Conservation (phyloP, 2,113 vertebrate genomes). For the Polypterus bichir region DNA sequence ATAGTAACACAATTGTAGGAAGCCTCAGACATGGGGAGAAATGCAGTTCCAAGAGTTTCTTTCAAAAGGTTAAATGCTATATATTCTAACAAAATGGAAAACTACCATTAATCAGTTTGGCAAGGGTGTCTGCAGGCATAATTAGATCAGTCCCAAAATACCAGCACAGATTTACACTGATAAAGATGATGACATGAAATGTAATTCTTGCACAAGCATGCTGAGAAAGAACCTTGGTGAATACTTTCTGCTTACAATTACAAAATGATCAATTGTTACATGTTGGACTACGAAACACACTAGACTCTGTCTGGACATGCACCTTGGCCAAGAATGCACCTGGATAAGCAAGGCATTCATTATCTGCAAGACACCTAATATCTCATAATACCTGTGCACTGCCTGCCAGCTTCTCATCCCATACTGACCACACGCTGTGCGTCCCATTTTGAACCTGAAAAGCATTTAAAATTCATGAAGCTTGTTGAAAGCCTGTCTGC, state of each 20-base stretch:
- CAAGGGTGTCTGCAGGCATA: slow-evolving; percentile 18
- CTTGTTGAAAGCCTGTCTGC: slow-evolving; percentile 59
- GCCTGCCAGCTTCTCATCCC: slow-evolving; percentile 57
- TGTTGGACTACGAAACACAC: slow-evolving; percentile 33
- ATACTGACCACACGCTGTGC: slow-evolving; percentile 50
- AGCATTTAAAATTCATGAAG: slow-evolving; percentile 91
- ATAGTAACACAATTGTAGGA: too few species aligned
- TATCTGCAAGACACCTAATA: slow-evolving; percentile 76
- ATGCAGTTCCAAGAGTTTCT: too few species aligned
- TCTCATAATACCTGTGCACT: slow-evolving; percentile 36
- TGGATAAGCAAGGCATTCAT: slow-evolving; percentile 56
- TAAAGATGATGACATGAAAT: slow-evolving; percentile 35
- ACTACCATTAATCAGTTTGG: slow-evolving; percentile 8
- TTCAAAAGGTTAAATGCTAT: not conserved
- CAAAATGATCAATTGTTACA: slow-evolving; percentile 48
- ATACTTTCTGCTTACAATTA: slow-evolving; percentile 36
- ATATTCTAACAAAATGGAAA: not conserved
- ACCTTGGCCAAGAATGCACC: slow-evolving; percentile 62
- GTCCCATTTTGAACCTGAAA: slow-evolving; percentile 71
- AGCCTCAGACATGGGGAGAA: too few species aligned
- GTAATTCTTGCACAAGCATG: slow-evolving; percentile 28
- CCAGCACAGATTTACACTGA: slow-evolving; percentile 28
- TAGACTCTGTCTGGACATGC: slow-evolving; percentile 44
- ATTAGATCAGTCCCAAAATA: slow-evolving; percentile 26
- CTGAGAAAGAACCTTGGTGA: slow-evolving; percentile 38